Evolutionary conservation across 2,888 invertebrate species (phyloP), one percentile per base, ranked within the genome.

Genomic region (Epicampocera succincta): DNA sequence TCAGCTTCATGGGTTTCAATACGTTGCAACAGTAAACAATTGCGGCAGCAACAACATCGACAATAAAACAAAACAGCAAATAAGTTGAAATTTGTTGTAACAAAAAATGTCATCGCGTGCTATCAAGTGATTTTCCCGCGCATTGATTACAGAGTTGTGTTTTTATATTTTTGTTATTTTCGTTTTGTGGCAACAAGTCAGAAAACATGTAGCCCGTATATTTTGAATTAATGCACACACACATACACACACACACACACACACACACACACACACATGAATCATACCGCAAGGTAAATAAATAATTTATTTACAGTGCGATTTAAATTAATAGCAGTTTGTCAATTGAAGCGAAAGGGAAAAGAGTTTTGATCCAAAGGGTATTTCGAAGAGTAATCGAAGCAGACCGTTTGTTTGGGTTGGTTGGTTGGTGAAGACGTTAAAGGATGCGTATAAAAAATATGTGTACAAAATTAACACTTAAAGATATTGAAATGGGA

Each of bases 21-120:
- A 52, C 1, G 42, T 44, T 60, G 38, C n/a, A 19, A 46, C 46
- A 69, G 56, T 9, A 15, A 29, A 12, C 68, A 42, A 66, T 13
- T 19, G 50, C 60, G 54, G 38, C 40, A 46, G 6, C 65, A 74
- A 65, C 21, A 48, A 58, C 48, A 52, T 52, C 56, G 44, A 19
- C 56, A 68, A 52, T 61, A 65, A 72, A 21, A 65, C 56, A 52
- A 72, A 65, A 69, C 21, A 44, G 15, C 29, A 68, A 61, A 54
- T 69, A 63, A 68, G n/a, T 44, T 33, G 0, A 72, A 58, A 66
- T 72, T 72, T 78, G 71, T 66, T 82, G 73, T 54, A 75, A 66
- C 46, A 65, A 74, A 78, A 81, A 83, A 77, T 83, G 89, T 88
- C 89, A 89, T 89, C 89, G 89, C 89, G 89, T 89, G 89, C 85